Percentiles rank a stretch among this genome's conserved stretches.
These are phyloP conservation scores for Apotomis betuletana DNA, from an alignment of 2,888 invertebrate genomes.

Conservation along the genomic window DNA sequence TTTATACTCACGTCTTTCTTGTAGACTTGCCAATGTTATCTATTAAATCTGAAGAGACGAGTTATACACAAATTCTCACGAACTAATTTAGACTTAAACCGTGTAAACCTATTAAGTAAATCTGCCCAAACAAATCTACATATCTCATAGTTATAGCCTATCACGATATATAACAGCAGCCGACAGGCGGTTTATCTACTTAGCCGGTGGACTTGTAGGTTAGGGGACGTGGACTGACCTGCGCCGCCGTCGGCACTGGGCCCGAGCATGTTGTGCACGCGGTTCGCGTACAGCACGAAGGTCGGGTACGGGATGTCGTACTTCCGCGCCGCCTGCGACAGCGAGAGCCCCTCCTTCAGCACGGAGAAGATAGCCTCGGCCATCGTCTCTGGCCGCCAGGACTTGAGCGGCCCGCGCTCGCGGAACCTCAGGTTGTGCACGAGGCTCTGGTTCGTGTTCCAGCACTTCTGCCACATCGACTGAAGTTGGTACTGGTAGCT, in stretches of 20 bases:
- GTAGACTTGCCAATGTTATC: background rate
- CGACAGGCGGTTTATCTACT: background rate
- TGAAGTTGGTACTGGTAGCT: conserved; percentile 97
- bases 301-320: conserved; percentile 98
- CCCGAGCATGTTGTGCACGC: conserved; percentile 96
- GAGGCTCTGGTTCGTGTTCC: conserved; percentile 96
- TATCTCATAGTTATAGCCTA: too few relatives aligned
- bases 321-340: conserved; percentile 95
- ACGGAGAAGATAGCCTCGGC: conserved; percentile 97
- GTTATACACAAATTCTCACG: too few relatives aligned
- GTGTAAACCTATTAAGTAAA: too few relatives aligned
- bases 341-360: conserved; percentile 93
- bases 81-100: too few relatives aligned
- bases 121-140: too few relatives aligned
- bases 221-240: conserved; percentile 82
- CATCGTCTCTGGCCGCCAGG: conserved; percentile 97
- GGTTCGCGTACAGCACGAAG: conserved; percentile 95
- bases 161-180: background rate
- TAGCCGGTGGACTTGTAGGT: conserved; percentile 1
- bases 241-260: conserved; percentile 96
- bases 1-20: background rate
- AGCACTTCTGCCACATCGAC: conserved; percentile 98
- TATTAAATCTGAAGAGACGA: background rate
- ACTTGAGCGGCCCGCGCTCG: conserved; percentile 95
- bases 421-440: conserved; percentile 96